Evolutionary conservation across 1,140 invertebrate genomes (phyloP).

Genomic region (Brachionus manjavacas): DNA sequence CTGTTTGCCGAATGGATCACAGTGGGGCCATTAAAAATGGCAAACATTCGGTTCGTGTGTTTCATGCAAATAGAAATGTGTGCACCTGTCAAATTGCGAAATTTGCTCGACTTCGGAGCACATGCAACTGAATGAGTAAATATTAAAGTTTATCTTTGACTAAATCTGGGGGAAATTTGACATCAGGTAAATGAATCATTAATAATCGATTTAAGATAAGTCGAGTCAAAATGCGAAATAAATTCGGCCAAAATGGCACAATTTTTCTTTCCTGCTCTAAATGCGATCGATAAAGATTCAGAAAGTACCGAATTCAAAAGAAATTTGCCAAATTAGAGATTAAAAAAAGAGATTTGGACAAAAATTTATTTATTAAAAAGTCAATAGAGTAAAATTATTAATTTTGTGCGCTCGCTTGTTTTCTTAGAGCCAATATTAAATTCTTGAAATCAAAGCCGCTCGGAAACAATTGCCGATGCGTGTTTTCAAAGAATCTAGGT

Average conservation of each 20-base stretch:
- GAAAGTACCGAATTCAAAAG: background rate
- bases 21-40: background rate
- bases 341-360: background rate
- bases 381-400: slow-evolving; percentile 22
- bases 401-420: background rate
- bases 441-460: slow-evolving; percentile 6
- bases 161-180: slow-evolving; percentile 16
- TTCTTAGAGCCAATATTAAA: slow-evolving; percentile 18
- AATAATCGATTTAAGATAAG: slow-evolving; percentile 37
- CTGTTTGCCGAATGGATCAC: background rate
- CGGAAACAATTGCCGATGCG: background rate
- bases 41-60: background rate
- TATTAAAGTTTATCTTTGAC: background rate
- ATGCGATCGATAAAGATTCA: background rate
- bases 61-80: background rate
- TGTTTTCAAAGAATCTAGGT: slow-evolving; percentile 20
- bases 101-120: background rate
- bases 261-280: background rate
- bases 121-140: slow-evolving; percentile 5
- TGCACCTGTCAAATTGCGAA: background rate
- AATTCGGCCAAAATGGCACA: too few relatives aligned
- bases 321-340: slow-evolving; percentile 6
- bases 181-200: slow-evolving; percentile 35
- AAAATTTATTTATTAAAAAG: background rate
- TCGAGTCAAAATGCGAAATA: background rate